Percentiles rank a stretch among this genome's conserved stretches.
phyloP scores from a whole-genome alignment of 2,797 vertebrate species.

The Pteropus rufus region DNA sequence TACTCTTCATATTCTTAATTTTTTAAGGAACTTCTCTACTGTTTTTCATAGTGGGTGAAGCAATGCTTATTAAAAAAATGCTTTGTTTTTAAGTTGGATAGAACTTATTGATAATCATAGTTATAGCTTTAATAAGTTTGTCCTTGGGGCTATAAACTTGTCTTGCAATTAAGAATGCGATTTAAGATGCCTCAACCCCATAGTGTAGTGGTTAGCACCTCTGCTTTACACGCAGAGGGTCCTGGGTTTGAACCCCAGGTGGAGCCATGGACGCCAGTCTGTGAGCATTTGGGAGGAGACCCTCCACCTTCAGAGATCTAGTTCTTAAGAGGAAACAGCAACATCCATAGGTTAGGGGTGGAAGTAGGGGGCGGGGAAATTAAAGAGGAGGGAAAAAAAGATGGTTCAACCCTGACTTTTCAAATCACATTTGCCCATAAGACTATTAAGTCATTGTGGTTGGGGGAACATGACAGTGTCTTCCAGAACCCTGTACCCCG shows the following conservation, averaged over 20 bases:
- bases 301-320: too few species aligned
- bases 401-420: background rate
- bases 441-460: background rate
- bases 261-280: too few species aligned
- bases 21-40: background rate
- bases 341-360: too few species aligned
- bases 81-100: background rate
- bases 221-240: too few species aligned
- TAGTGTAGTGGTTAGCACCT: too few species aligned
- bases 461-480: background rate
- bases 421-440: background rate
- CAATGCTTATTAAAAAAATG: background rate
- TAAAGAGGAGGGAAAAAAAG: too few species aligned
- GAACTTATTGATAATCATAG: background rate
- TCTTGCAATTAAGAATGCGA: background rate
- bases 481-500: background rate
- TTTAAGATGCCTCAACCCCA: background rate
- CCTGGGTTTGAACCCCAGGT: too few species aligned
- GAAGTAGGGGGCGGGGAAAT: too few species aligned
- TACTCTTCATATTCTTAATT: background rate
- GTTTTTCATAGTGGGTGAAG: background rate
- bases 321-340: too few species aligned
- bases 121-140: background rate
- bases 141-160: background rate
- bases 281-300: too few species aligned